phyloP scores from a whole-genome alignment of 2,888 invertebrate species.

The Homarus gammarus region DNA sequence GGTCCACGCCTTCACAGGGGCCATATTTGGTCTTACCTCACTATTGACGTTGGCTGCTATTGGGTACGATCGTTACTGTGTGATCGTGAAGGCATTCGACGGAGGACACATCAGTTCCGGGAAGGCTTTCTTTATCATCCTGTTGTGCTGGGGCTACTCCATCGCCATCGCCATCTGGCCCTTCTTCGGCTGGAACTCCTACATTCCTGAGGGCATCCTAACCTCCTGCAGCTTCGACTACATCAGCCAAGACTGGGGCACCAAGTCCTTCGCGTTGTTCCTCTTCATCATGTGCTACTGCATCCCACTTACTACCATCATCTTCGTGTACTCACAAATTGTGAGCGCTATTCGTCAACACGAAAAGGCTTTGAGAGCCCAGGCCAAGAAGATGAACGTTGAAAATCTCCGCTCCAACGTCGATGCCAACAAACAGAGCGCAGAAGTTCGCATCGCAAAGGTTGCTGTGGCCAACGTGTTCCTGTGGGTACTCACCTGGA shows the following conservation, averaged over 20 bases:
- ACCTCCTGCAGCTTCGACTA: slow-evolving; percentile 81
- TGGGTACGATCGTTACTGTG: slow-evolving; percentile 79
- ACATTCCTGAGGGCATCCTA: slow-evolving; percentile 80
- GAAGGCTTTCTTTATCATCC: slow-evolving; percentile 78
- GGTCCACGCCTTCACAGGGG: slow-evolving; percentile 79
- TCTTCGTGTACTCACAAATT: slow-evolving; percentile 84
- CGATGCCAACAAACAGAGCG: slow-evolving; percentile 54
- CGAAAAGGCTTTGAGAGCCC: slow-evolving; percentile 91
- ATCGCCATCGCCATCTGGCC: slow-evolving; percentile 78
- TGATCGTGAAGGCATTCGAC: slow-evolving; percentile 79
- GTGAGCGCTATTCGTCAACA: slow-evolving; percentile 89
- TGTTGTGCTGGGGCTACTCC: slow-evolving; percentile 79
- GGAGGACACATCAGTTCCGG: slow-evolving; percentile 78
- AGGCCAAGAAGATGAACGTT: slow-evolving; percentile 96
- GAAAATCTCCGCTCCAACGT: slow-evolving; percentile 86
- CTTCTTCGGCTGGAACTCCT: slow-evolving; percentile 79
- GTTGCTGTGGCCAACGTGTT: slow-evolving; percentile 75
- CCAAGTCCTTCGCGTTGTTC: slow-evolving; percentile 82
- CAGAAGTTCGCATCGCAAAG: slow-evolving; percentile 75
- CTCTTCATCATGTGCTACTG: slow-evolving; percentile 81
- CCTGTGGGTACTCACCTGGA: slow-evolving; percentile 77
- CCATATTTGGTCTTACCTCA: slow-evolving; percentile 80
- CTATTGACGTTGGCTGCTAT: slow-evolving; percentile 80
- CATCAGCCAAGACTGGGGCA: slow-evolving; percentile 81
- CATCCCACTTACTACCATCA: slow-evolving; percentile 82